phyloP scores from a whole-genome alignment of 2,888 invertebrate species.

The Hedya salicella region DNA sequence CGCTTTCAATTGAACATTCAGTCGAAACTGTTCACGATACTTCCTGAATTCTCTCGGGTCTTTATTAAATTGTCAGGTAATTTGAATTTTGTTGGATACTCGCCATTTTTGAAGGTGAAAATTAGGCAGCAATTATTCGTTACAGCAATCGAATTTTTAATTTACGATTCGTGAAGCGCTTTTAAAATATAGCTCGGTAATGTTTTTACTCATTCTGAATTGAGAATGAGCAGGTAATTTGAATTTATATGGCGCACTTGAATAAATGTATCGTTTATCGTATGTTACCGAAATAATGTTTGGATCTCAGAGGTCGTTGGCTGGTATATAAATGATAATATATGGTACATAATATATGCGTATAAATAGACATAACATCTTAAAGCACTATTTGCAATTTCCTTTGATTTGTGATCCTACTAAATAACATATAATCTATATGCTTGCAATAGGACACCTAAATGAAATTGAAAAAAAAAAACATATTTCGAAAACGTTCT shows the following conservation, averaged over 20 bases:
- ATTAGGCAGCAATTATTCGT: slow-evolving; percentile 25
- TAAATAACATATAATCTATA: too few species aligned
- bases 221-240: slow-evolving; percentile 21
- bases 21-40: slow-evolving; percentile 47
- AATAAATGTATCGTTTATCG: neutral
- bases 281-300: neutral
- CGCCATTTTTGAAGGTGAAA: slow-evolving; percentile 26
- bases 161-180: slow-evolving; percentile 1
- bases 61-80: slow-evolving; percentile 49
- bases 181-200: slow-evolving; percentile 16
- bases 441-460: too few species aligned
- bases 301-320: too few species aligned
- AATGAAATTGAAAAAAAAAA: too few species aligned
- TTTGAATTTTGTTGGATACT: slow-evolving; percentile 44
- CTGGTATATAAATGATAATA: too few species aligned
- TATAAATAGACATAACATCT: too few species aligned
- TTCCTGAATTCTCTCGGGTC: slow-evolving; percentile 47
- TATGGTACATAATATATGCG: too few species aligned
- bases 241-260: slow-evolving; percentile 23
- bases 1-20: slow-evolving; percentile 40
- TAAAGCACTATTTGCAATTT: too few species aligned
- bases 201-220: slow-evolving; percentile 26
- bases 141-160: slow-evolving; percentile 20
- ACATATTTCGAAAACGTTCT: too few species aligned
- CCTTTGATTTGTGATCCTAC: too few species aligned